Percentiles rank a stretch among this genome's conserved stretches.
Conservation (phyloP, 2,113 vertebrate species). For the Rhea americana region DNA sequence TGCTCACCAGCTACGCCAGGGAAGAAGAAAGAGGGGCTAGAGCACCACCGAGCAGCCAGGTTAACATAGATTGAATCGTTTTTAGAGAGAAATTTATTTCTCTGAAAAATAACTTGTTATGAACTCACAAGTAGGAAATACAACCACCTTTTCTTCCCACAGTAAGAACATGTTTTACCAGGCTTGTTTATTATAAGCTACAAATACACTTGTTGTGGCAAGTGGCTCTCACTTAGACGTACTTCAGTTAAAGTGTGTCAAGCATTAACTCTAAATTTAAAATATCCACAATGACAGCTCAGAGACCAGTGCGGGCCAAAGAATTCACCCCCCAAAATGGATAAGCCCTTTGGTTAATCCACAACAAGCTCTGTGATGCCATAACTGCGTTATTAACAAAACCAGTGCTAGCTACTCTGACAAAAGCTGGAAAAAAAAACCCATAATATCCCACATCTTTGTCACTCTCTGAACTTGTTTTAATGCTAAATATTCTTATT, state of each 20-base stretch:
- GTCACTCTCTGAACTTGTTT: neutral
- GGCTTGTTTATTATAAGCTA: neutral
- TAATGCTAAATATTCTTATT: neutral
- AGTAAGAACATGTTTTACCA: neutral
- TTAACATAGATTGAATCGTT: neutral
- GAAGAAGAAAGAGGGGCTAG: neutral
- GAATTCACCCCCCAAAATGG: neutral
- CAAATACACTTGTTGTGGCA: neutral
- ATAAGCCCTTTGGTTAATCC: neutral
- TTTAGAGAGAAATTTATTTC: neutral
- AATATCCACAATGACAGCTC: neutral
- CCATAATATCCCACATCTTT: neutral
- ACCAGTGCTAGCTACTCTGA: neutral
- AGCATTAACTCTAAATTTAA: neutral
- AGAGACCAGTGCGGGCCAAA: neutral
- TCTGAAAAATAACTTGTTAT: neutral
- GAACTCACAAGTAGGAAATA: neutral
- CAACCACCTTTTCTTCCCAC: neutral
- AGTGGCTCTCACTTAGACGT: neutral
- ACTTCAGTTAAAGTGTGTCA: neutral
- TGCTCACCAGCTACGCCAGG: rapidly evolving
- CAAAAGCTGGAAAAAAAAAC: neutral
- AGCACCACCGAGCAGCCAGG: neutral
- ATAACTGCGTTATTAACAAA: neutral
- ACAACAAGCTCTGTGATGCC: neutral